These are phyloP conservation scores for Botia kubotai DNA, from an alignment of 2,797 vertebrate genomes.

Conservation along the genomic window DNA sequence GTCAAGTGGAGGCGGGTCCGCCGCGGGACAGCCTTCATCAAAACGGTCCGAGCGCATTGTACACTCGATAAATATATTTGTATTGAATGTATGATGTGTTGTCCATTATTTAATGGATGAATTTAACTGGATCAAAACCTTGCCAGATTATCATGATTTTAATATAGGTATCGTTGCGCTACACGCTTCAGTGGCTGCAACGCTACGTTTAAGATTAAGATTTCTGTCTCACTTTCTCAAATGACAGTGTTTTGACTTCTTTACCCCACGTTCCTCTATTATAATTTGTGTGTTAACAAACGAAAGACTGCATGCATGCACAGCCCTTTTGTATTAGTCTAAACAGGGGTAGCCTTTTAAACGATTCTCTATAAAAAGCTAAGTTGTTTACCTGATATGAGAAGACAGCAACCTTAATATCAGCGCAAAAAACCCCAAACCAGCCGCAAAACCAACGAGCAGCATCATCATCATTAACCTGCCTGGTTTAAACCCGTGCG, in stretches of 20 bases:
- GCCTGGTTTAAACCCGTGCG: not conserved
- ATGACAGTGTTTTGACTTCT: not conserved
- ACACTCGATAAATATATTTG: not conserved
- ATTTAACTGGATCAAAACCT: not conserved
- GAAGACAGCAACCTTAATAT: slow-evolving; percentile 73
- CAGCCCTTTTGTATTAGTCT: not conserved
- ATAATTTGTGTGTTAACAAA: not conserved
- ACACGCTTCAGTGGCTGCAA: not conserved
- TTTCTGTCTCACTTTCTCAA: not conserved
- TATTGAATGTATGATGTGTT: too few relatives aligned
- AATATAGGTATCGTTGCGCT: not conserved
- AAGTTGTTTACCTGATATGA: slow-evolving; percentile 76
- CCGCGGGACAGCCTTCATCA: slow-evolving; percentile 17
- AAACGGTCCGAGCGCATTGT: not conserved
- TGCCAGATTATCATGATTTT: not conserved
- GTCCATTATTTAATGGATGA: not conserved
- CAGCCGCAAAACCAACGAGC: slow-evolving; percentile 67
- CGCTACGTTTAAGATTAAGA: not conserved
- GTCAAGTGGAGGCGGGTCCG: slow-evolving; percentile 50
- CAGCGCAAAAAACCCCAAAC: slow-evolving; percentile 69
- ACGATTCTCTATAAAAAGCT: not conserved
- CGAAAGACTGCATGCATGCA: not conserved
- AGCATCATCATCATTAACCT: slow-evolving; percentile 59
- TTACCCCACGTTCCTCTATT: not conserved
- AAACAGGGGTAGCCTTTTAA: not conserved